phyloP scores from a whole-genome alignment of 2,113 vertebrate species.

The Nannospalax galili region DNA sequence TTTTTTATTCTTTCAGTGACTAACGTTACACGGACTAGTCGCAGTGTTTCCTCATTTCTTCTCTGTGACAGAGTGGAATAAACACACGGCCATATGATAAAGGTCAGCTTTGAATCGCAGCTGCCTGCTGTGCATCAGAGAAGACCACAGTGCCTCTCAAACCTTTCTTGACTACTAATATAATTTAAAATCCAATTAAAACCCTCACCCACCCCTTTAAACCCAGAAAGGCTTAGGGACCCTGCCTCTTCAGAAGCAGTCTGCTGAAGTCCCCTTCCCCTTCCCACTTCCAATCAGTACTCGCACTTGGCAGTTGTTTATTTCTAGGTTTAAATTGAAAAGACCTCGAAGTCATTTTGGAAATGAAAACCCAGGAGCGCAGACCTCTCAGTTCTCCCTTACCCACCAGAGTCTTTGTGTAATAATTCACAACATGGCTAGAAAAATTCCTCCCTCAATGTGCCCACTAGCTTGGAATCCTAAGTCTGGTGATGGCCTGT shows the following conservation, averaged over 20 bases:
- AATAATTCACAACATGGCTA: slow-evolving; percentile 36
- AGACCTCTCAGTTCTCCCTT: slow-evolving; percentile 29
- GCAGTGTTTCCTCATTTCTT: background rate
- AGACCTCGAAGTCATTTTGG: slow-evolving; percentile 66
- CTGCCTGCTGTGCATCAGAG: background rate
- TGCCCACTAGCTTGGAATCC: slow-evolving; percentile 12
- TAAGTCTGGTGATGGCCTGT: background rate
- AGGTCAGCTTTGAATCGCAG: slow-evolving; percentile 48
- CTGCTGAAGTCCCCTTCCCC: background rate
- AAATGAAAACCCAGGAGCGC: slow-evolving; percentile 57
- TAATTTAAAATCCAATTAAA: slow-evolving; percentile 73
- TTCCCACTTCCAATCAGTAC: slow-evolving; percentile 16
- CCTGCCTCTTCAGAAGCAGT: slow-evolving; percentile 12
- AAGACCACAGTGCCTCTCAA: background rate
- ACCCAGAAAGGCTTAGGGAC: slow-evolving; percentile 44
- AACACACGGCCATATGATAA: slow-evolving; percentile 37
- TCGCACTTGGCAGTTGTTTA: slow-evolving; percentile 65
- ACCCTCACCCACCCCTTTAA: slow-evolving; percentile 46
- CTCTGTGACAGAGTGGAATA: slow-evolving; percentile 15
- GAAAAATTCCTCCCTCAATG: background rate
- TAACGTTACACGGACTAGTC: background rate
- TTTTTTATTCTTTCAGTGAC: background rate
- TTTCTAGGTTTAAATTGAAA: slow-evolving; percentile 72
- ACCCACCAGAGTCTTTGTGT: slow-evolving; percentile 37
- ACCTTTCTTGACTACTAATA: slow-evolving; percentile 49